These are phyloP conservation scores for Thymelicus lineola DNA, from an alignment of 2,888 invertebrate species.

Conservation along the genomic window DNA sequence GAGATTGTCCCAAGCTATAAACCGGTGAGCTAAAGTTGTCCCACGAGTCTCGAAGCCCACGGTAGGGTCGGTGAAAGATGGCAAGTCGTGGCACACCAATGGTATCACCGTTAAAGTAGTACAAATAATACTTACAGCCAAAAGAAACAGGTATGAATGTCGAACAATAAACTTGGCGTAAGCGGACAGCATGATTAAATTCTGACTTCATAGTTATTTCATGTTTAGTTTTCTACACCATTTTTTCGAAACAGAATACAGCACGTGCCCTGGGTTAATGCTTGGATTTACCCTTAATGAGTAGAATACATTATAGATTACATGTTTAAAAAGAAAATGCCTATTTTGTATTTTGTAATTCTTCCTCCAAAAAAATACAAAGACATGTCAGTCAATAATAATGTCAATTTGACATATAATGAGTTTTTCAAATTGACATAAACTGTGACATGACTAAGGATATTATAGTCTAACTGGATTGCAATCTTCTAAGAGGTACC, in stretches of 20 bases:
- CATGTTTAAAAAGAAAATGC: constrained; percentile 34
- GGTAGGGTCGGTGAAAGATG: constrained; percentile 95
- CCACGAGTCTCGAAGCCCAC: constrained; percentile 97
- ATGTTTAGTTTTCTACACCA: constrained; percentile 68
- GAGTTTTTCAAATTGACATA: no score
- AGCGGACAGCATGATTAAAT: constrained; percentile 72
- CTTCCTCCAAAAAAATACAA: background rate
- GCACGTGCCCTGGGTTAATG: constrained; percentile 42
- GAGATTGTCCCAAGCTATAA: constrained; percentile 94
- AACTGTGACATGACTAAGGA: no score
- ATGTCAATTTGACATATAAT: no score
- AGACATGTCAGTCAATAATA: constrained; percentile 1
- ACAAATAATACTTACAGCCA: constrained; percentile 68
- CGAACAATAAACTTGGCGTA: constrained; percentile 82
- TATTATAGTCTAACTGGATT: no score
- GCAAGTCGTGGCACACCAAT: constrained; percentile 76
- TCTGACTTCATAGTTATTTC: constrained; percentile 70
- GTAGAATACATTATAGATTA: constrained; percentile 16
- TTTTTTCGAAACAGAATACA: constrained; percentile 49
- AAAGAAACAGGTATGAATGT: constrained; percentile 74
- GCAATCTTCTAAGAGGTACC: no score
- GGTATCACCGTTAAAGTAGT: constrained; percentile 74
- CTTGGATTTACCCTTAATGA: constrained; percentile 32
- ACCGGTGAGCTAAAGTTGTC: constrained; percentile 91
- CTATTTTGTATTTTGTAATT: background rate